Percentiles rank a stretch among this genome's conserved stretches.
Conservation (phyloP, 2,113 vertebrate species). For the Otocyon megalotis region DNA sequence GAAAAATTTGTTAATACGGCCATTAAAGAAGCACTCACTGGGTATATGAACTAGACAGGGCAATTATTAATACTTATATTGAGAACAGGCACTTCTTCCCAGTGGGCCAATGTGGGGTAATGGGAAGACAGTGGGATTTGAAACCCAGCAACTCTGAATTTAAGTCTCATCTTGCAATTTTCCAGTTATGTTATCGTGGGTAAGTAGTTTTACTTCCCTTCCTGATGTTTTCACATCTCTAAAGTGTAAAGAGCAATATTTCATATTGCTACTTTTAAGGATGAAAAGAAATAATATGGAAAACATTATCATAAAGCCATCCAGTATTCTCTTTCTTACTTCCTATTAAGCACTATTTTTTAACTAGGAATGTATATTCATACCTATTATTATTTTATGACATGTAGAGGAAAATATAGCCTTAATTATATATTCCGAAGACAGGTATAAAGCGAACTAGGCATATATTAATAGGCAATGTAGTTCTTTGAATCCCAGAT, state of each 20-base stretch:
- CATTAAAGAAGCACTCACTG: background rate
- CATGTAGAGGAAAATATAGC: background rate
- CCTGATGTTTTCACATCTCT: background rate
- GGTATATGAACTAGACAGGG: background rate
- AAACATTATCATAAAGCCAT: background rate
- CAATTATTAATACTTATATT: background rate
- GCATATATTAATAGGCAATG: background rate
- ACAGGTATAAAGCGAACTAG: background rate
- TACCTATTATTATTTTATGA: constrained; percentile 57
- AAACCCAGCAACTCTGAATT: background rate
- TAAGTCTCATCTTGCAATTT: background rate
- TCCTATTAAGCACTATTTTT: background rate
- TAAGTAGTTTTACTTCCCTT: background rate
- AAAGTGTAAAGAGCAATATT: background rate
- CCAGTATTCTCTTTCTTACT: background rate
- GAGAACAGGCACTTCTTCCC: background rate
- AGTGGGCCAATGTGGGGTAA: rapidly evolving
- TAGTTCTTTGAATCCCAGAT: background rate
- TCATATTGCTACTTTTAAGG: background rate
- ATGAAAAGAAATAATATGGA: background rate
- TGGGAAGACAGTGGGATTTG: background rate
- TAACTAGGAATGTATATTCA: background rate
- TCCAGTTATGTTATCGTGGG: background rate
- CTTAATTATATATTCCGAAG: constrained; percentile 33
- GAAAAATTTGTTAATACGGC: background rate